Base-by-base conservation (phyloP, 1,140 invertebrate genomes). In the Potamilus streckersoni region DNA sequence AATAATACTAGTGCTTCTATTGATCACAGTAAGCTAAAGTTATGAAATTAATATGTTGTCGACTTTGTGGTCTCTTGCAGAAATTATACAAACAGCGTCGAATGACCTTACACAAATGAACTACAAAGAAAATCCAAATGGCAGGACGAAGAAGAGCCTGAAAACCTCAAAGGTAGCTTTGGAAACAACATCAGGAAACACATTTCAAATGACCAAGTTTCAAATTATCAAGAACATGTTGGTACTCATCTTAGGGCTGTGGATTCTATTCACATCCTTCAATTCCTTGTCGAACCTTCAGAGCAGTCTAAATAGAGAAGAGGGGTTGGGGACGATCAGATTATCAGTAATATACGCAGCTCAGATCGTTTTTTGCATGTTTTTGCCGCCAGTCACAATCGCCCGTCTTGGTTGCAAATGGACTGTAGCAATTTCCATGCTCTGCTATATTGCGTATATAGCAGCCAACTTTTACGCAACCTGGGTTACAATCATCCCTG, bases 401-500 rank as follows among this genome's bases (percentile, higher is more conserved):
- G 78, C 65, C 84, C 92, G 94, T 84, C 91, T 99, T 73, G 97
- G 96, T 15, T 96, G 96, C 69, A 99, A 99, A 90, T 97, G 96
- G 95, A 98, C 97, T 0, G 91, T 99, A 19, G 96, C 96, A 73
- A 84, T 95, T 17, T 96, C 95, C 15, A 96, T 98, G 94, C 86
- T 96, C 60, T 96, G 96, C 85, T 98, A 99, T 91, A 94, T 95
- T 13, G 93, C 96, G 0, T 99, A 98, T 90, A 97, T 99, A 84
- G 95, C 92, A 12, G 94, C 96, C 3, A 97, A 99, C 90, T 97
- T 98, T 83, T 95, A 87, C 23, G 23, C 23, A 2, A 76, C 79
- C 31, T 91, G 89, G 90, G 96, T 95, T 84, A 97, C 96, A 2
- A 91, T 99, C 27, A 94, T 98, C n/a, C 97, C 97, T 1, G 94